Evolutionary conservation across 2,888 invertebrate species (phyloP).

Genomic region (Mamestra brassicae): DNA sequence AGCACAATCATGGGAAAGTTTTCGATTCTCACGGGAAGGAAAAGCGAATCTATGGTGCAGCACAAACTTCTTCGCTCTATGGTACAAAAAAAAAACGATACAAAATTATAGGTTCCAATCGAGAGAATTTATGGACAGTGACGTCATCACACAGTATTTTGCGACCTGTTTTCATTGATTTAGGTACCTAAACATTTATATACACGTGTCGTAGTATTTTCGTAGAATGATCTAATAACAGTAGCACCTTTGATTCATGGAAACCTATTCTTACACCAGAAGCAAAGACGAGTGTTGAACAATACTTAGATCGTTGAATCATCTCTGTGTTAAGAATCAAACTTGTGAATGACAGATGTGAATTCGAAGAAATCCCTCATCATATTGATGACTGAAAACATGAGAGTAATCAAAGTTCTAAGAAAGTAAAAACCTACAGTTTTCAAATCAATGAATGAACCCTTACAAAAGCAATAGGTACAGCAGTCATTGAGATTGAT

Average conservation of each 20-base stretch:
- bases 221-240: slow-evolving; percentile 63
- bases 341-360: background rate
- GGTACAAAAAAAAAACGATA: slow-evolving; percentile 70
- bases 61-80: slow-evolving; percentile 45
- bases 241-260: slow-evolving; percentile 51
- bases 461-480: background rate
- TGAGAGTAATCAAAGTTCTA: slow-evolving; percentile 5
- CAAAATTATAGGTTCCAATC: slow-evolving; percentile 73
- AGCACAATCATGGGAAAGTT: slow-evolving; percentile 57
- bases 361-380: slow-evolving; percentile 30
- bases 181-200: slow-evolving; percentile 1
- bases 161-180: slow-evolving; percentile 39
- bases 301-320: slow-evolving; percentile 13
- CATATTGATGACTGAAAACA: slow-evolving; percentile 11
- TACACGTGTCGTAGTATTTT: slow-evolving; percentile 63
- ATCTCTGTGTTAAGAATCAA: slow-evolving; percentile 17
- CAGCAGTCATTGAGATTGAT: background rate
- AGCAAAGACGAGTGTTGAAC: slow-evolving; percentile 22
- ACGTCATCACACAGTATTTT: slow-evolving; percentile 71
- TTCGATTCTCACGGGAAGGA: slow-evolving; percentile 42
- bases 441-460: slow-evolving; percentile 5
- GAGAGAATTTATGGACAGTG: slow-evolving; percentile 73
- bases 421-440: background rate
- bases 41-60: slow-evolving; percentile 35
- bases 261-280: slow-evolving; percentile 41